phyloP scores from a whole-genome alignment of 2,888 invertebrate genomes.

The Pterostichus niger region DNA sequence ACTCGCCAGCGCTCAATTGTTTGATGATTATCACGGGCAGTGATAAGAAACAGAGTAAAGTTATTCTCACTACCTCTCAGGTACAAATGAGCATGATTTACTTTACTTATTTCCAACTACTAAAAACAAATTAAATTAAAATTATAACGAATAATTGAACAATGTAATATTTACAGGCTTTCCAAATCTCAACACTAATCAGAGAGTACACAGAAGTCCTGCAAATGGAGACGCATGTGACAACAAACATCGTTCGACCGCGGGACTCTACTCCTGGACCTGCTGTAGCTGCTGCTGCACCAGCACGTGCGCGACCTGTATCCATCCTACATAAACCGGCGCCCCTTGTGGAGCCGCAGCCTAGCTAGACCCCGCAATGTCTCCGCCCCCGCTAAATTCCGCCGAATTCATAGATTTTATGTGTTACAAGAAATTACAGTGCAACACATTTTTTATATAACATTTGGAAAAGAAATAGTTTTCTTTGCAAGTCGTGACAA shows the following conservation, averaged over 20 bases:
- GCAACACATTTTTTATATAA: no score
- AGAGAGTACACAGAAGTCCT: slow-evolving; percentile 91
- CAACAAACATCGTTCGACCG: slow-evolving; percentile 40
- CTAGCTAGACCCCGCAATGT: slow-evolving; percentile 77
- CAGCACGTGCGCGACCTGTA: slow-evolving; percentile 77
- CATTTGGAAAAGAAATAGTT: no score
- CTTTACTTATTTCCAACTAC: no score
- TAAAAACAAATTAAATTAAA: no score
- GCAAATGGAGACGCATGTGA: slow-evolving; percentile 73
- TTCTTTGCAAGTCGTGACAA: no score
- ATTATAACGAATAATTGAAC: no score
- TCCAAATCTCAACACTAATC: slow-evolving; percentile 95
- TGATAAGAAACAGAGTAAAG: slow-evolving; percentile 94
- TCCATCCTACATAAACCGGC: slow-evolving; percentile 79
- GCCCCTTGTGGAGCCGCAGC: slow-evolving; percentile 81
- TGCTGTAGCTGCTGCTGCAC: slow-evolving; percentile 70
- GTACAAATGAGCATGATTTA: slow-evolving; percentile 79
- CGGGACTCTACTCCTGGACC: neutral
- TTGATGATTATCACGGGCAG: slow-evolving; percentile 95
- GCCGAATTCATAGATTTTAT: no score
- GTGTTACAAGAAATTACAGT: no score
- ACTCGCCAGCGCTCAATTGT: slow-evolving; percentile 94
- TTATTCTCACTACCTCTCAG: slow-evolving; percentile 95
- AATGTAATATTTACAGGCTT: slow-evolving; percentile 81
- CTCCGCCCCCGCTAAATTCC: neutral